Evolutionary conservation across 23 tunicate species (phyloP).

Genomic region (Trididemnum miniatum): DNA sequence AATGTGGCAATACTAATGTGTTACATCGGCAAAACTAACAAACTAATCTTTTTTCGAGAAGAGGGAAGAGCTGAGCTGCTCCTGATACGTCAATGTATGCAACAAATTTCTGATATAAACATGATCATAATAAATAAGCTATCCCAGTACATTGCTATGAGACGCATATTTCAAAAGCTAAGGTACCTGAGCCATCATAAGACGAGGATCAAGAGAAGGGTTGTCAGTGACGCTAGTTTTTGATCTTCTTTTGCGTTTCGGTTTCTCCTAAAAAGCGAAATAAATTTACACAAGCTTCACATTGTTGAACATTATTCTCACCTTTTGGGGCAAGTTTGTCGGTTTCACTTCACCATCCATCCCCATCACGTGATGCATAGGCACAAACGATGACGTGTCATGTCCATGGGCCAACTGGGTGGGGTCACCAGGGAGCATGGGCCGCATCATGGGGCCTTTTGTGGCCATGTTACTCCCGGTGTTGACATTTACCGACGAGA

Average conservation of each 20-base stretch:
- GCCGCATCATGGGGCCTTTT: constrained; percentile 29
- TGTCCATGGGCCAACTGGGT: background rate
- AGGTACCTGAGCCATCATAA: constrained; percentile 27
- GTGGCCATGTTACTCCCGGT: constrained; percentile 55
- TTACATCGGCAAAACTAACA: too few relatives aligned
- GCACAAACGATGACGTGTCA: background rate
- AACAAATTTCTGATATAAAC: too few relatives aligned
- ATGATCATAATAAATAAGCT: too few relatives aligned
- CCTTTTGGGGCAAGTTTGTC: background rate
- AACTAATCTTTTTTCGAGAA: too few relatives aligned
- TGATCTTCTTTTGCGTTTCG: constrained; percentile 69
- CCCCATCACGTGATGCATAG: constrained; percentile 22
- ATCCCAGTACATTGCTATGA: too few relatives aligned
- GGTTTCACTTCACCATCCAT: background rate
- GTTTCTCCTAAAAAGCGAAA: constrained; percentile 57
- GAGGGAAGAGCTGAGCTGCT: too few relatives aligned
- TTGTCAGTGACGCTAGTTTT: constrained; percentile 50
- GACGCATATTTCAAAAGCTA: too few relatives aligned
- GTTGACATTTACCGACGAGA: constrained; percentile 53
- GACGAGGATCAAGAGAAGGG: constrained; percentile 24
- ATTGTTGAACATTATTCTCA: background rate
- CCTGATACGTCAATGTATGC: too few relatives aligned
- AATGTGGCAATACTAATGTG: too few relatives aligned
- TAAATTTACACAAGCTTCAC: background rate
- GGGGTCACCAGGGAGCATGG: constrained; percentile 16